These are phyloP conservation scores for Nautilus pompilius DNA, from an alignment of 1,140 invertebrate genomes.

Conservation along the genomic window DNA sequence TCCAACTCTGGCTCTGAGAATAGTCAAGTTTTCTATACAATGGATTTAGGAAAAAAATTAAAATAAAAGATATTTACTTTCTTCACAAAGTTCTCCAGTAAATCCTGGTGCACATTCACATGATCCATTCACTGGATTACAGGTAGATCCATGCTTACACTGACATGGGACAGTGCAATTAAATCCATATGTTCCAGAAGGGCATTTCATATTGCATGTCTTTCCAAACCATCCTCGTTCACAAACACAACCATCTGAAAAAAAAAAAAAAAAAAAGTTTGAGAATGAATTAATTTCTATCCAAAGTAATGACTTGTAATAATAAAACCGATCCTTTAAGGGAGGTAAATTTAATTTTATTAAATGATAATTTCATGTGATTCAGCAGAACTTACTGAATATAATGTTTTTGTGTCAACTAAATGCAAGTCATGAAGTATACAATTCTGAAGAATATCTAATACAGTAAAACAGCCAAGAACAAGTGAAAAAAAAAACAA, in stretches of 20 bases:
- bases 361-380: neutral
- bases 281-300: neutral
- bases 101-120: constrained; percentile 41
- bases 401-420: too few relatives aligned
- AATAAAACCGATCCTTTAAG: neutral
- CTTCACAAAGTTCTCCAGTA: constrained; percentile 35
- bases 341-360: neutral
- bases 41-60: too few relatives aligned
- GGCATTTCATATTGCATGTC: constrained; percentile 59
- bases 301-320: neutral
- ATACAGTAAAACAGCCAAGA: too few relatives aligned
- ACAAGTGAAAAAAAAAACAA: too few relatives aligned
- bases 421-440: too few relatives aligned
- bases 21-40: too few relatives aligned
- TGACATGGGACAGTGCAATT: constrained; percentile 70
- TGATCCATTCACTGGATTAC: constrained; percentile 28
- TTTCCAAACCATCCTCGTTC: constrained; percentile 32
- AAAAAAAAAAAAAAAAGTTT: neutral
- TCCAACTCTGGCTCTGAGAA: too few relatives aligned
- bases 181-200: constrained; percentile 70
- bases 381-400: too few relatives aligned
- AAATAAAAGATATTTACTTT: constrained; percentile 21
- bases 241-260: constrained; percentile 43
- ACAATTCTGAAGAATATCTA: too few relatives aligned
- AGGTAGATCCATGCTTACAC: constrained; percentile 67